A percentile compares a stretch with the other conserved stretches of the same genome.
Conservation (phyloP, 2,113 vertebrate genomes). For the Cinclus cinclus region DNA sequence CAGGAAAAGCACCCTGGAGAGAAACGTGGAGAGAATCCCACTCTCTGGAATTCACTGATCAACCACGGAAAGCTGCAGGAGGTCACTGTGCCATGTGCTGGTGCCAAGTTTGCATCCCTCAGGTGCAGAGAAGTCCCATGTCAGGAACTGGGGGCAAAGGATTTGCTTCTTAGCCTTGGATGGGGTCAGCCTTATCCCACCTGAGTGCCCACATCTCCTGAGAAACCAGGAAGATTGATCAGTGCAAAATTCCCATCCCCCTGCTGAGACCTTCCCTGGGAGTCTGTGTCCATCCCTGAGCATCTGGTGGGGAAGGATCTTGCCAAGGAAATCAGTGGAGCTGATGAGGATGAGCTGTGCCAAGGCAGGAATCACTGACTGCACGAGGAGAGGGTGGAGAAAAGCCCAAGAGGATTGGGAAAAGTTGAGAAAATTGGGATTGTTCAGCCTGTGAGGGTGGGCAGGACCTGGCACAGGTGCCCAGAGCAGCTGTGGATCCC, state of each 20-base stretch:
- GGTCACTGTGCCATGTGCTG: fast-evolving
- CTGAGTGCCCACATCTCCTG: neutral
- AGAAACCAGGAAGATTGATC: neutral
- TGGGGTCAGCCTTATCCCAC: neutral
- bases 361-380: neutral
- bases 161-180: neutral
- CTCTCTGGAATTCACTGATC: neutral
- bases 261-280: neutral
- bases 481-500: neutral
- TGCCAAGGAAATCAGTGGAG: neutral
- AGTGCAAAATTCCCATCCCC: neutral
- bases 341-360: neutral
- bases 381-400: neutral
- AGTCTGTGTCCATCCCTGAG: neutral
- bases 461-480: neutral
- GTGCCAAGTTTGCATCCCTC: fast-evolving
- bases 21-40: neutral
- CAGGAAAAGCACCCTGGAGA: neutral
- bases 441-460: neutral
- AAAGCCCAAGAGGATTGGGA: neutral
- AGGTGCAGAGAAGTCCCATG: neutral
- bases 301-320: neutral
- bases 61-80: neutral
- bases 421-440: neutral
- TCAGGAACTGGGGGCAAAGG: neutral